Evolutionary conservation across 2,113 vertebrate genomes (phyloP), one percentile per base, ranked within the genome.

Genomic region (Choloepus hoffmanni): DNA sequence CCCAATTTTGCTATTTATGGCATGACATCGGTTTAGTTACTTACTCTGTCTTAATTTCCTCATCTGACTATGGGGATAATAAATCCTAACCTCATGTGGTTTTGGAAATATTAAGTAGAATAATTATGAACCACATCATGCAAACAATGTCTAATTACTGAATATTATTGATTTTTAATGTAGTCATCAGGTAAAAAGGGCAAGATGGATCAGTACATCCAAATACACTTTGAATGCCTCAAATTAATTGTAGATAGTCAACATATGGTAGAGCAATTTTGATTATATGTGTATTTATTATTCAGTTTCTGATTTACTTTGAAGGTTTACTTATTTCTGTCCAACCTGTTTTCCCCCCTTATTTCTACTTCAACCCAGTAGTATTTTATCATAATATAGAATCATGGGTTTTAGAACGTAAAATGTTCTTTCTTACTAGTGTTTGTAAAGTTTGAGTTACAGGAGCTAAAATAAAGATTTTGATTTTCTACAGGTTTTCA

Each of bases 71-170:
- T 36, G 3, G 40, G 62, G 53, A 86, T 36, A 68, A 74, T 48
- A 81, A 83, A 76, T 68, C 11, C 53, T 58, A 89, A 76, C 8
- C 72, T 67, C 33, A 26, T 0, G 40, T 26, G 13, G 7, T 67
- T 95, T 50, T 30, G 15, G 82, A 91, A 96, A 95, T 83, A 94
- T 19, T 89, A 79, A 81, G 43, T 12, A 83, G 45, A 85, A 58
- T 78, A 73, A 67, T 62, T 60, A 65, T 55, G n/a, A 89, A 18
- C 33, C 13, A 74, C 0, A 14, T 2, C 24, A 77, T 10, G n/a
- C 55, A 93, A 62, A 67, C 82, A 36, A 58, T 36, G 16, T 21
- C 81, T 67, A 85, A 63, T 55, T 77, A 65, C 12, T 67, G 28
- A 77, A 21, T 53, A 82, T 63, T 63, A 36, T 12, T 87, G 21